Base-by-base conservation (phyloP, 2,888 invertebrate species). In the Cerastis leucographa region DNA sequence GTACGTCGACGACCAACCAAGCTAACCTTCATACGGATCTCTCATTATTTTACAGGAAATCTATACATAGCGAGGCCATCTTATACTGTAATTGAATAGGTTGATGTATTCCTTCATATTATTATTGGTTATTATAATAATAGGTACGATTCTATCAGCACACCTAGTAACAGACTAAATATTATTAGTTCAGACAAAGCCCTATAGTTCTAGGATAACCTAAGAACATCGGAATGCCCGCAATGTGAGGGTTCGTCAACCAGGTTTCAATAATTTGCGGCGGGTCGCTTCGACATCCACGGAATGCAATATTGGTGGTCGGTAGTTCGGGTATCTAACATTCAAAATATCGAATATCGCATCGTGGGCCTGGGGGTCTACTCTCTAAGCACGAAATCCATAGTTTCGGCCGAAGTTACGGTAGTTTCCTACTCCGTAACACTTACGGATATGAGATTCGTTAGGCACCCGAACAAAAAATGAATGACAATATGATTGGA, bases 221-320 rank as follows among this genome's bases (percentile, higher is more conserved):
- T 70, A 42, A 81, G 40, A 71, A 67, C 69, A 84, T 68, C 56
- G 87, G 85, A 81, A 86, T 85, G 73, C 59, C 51, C 42, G 76
- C 71, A 72, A 87, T 85, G 86, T 67, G 46, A 64, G 71, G 69
- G 78, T 51, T 74, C 71, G 75, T 82, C 75, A 79, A 78, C 79
- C 74, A 83, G 84, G 81, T 86, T 82, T 84, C 86, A 85, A 86
- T 87, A 78, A 81, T 86, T 84, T 85, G 84, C 79, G 86, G 78
- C 73, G 66, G 77, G 54, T 71, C 76, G 78, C 65, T 56, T 69
- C 80, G 75, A 74, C 74, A 79, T 85, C 69, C 74, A 62, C 66
- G 81, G 86, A 86, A 87, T 87, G 83, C 80, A 87, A 87, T 87
- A 86, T 82, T 69, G 72, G 54, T 62, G 78, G 62, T 73, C 66